Evolutionary conservation across 1,140 invertebrate genomes (phyloP).

Genomic region (Sesamia nonagrioides): DNA sequence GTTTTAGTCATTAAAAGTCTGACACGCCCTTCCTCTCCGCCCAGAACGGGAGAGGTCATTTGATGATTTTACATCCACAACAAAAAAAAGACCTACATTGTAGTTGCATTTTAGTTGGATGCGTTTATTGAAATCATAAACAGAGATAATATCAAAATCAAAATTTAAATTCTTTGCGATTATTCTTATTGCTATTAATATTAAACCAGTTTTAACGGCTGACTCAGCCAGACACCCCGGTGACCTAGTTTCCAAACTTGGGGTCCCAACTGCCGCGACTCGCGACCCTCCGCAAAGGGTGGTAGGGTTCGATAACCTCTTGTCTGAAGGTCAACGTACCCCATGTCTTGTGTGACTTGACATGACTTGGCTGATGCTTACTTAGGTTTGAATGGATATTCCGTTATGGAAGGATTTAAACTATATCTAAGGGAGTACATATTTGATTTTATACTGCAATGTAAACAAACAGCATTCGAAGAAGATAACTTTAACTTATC

Average conservation of each 20-base stretch:
- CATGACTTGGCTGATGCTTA: background rate
- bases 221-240: background rate
- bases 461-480: background rate
- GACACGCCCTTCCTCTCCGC: too few relatives aligned
- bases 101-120: too few relatives aligned
- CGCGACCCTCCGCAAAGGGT: slow-evolving; percentile 49
- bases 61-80: too few relatives aligned
- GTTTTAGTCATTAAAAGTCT: too few relatives aligned
- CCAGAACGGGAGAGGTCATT: too few relatives aligned
- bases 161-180: background rate
- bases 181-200: background rate
- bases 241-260: slow-evolving; percentile 41
- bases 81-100: too few relatives aligned
- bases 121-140: too few relatives aligned
- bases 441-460: background rate
- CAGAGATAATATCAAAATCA: too few relatives aligned
- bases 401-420: background rate
- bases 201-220: background rate
- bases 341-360: background rate
- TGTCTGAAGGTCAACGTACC: slow-evolving; percentile 51
- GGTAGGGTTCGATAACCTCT: slow-evolving; percentile 42
- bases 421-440: too few relatives aligned
- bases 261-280: slow-evolving; percentile 48
- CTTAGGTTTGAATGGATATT: background rate
- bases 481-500: background rate